Conservation (phyloP, 2,888 invertebrate genomes). For the Ligdia adustata region DNA sequence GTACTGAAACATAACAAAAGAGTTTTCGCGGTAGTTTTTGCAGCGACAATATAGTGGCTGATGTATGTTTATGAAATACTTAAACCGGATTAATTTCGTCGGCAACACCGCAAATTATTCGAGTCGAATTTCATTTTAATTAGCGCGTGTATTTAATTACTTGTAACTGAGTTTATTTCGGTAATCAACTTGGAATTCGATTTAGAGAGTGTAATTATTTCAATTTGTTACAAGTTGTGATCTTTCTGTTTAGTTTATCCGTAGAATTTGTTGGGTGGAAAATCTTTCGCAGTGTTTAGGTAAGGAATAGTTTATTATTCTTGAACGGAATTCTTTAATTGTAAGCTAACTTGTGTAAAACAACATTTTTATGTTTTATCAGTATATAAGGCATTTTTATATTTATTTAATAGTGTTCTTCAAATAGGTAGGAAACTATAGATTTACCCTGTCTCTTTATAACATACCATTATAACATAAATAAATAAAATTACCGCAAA, state of each 20-base stretch:
- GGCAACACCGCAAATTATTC: constrained; percentile 51
- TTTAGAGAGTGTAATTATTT: constrained; percentile 27
- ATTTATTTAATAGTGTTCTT: no score
- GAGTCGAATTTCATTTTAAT: constrained; percentile 56
- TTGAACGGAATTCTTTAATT: no score
- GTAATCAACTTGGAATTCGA: constrained; percentile 44
- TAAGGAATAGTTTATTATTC: no score
- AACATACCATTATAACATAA: no score
- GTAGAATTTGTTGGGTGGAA: background rate
- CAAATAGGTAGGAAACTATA: no score
- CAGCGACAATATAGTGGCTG: constrained; percentile 28
- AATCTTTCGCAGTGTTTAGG: no score
- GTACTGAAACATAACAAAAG: no score
- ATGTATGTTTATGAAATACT: constrained; percentile 28
- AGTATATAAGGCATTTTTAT: no score
- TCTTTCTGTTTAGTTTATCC: constrained; percentile 12
- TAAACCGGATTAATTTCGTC: constrained; percentile 45
- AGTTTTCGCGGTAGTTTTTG: constrained; percentile 13
- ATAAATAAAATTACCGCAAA: no score
- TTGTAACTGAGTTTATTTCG: constrained; percentile 49
- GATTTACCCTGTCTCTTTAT: no score
- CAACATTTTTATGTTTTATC: no score
- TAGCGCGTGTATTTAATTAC: constrained; percentile 55
- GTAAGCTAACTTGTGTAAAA: no score
- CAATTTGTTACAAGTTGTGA: constrained; percentile 16